Evolutionary conservation across 2,797 vertebrate species (phyloP).

Genomic region (Tokudaia tokunoshimensis): DNA sequence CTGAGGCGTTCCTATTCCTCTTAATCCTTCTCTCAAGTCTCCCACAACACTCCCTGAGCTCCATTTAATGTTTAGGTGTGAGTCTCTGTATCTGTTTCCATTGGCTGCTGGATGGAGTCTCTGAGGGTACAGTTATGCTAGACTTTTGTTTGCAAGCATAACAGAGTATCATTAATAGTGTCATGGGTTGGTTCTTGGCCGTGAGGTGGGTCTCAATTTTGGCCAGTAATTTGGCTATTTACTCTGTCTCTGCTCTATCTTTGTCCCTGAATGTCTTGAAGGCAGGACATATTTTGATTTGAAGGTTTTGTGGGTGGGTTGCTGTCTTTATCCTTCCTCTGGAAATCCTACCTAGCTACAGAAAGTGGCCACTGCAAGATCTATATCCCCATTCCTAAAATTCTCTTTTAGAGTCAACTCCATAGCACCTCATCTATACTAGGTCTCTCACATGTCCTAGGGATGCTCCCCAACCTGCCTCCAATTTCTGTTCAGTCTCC

Average conservation of each 20-base stretch:
- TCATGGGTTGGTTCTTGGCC: neutral
- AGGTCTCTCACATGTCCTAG: neutral
- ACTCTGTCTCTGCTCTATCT: neutral
- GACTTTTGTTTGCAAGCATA: neutral
- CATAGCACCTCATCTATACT: neutral
- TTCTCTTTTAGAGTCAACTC: neutral
- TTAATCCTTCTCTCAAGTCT: neutral
- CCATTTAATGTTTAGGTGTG: neutral
- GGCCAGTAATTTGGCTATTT: neutral
- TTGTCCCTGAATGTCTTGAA: neutral
- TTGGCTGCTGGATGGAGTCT: neutral
- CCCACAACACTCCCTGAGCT: neutral
- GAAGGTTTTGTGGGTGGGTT: neutral
- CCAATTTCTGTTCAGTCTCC: too few species aligned
- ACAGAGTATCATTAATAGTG: neutral
- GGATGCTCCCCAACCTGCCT: neutral
- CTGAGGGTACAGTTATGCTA: neutral
- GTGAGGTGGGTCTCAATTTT: neutral
- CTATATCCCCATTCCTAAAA: neutral
- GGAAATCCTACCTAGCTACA: neutral
- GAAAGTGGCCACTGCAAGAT: neutral
- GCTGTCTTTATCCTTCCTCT: neutral
- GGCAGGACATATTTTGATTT: neutral
- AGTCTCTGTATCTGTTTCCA: neutral
- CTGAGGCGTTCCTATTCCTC: neutral